Evolutionary conservation across 2,797 vertebrate genomes (phyloP), one percentile per base, ranked within the genome.

Genomic region (Anguilla pacifica): DNA sequence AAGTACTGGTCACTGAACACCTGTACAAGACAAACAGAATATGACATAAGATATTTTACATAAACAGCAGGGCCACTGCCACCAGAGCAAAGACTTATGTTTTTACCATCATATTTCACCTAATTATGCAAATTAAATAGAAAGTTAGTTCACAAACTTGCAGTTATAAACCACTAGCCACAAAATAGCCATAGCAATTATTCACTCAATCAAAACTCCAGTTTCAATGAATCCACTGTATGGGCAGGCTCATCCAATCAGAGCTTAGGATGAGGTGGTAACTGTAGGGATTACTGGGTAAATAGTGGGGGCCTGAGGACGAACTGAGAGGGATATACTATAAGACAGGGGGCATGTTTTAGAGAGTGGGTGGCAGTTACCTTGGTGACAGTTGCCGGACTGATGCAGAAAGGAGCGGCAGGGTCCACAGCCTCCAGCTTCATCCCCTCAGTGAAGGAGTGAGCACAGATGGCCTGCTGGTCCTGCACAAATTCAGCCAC

Each of bases 1-100:
- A 99, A 99, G 92, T 97, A 97, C 85, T 96, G 97, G 85, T 99
- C 97, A 90, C 94, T 95, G 92, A 96, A 98, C 79, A 99, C 98
- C 98, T 99, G 94, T 7, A 51, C 79, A 51, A 46, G 35, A 77
- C 28, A 43, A 22, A 84, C 64, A 72, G 22, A 82, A 70, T n/a
- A 81, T 17, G 10, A 84, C n/a, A 9, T 61, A 35, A 15, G 9
- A 72, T 86, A 35, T 31, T 17, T 70, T 49, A 11, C 67, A 22
- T 70, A 5, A 51, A 10, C 85, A 70, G 46, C 82, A 57, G 61
- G 25, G 64, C 22, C 57, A 84, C n/a, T 43, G 28, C 15, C 70
- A 13, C 13, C 31, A 74, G 10, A 35, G 70, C 6, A 22, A 72
- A 64, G 25, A 64, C 0, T 19, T 22, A 64, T 64, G 19, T 3